These are phyloP conservation scores for Gadus chalcogrammus DNA, from an alignment of 2,113 vertebrate species.

Conservation along the genomic window DNA sequence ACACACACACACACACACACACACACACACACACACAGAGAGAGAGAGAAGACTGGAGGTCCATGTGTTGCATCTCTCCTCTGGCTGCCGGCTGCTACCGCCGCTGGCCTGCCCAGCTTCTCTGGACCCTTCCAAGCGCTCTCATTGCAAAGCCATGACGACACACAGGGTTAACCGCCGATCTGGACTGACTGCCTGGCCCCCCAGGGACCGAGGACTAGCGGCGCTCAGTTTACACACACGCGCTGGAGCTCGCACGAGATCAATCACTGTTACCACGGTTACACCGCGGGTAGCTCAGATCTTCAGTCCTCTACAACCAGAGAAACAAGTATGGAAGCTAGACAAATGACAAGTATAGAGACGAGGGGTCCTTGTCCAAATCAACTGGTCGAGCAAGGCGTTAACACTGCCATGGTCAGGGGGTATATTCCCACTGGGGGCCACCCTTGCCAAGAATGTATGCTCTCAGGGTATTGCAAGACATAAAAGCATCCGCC, in stretches of 20 bases:
- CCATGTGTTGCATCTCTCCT: slow-evolving; percentile 56
- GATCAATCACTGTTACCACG: slow-evolving; percentile 6
- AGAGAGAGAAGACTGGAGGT: slow-evolving; percentile 29
- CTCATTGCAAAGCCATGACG: slow-evolving; percentile 61
- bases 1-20: slow-evolving; percentile 20
- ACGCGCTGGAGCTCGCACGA: slow-evolving; percentile 16
- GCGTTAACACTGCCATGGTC: too few species aligned
- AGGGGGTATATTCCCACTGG: too few species aligned
- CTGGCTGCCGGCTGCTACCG: slow-evolving; percentile 31
- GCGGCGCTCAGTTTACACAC: slow-evolving; percentile 28
- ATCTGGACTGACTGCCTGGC: slow-evolving; percentile 24
- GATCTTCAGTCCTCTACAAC: too few species aligned
- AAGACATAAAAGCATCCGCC: too few species aligned
- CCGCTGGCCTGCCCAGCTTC: slow-evolving; percentile 3
- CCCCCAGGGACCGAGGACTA: slow-evolving; percentile 26
- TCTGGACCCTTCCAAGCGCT: slow-evolving; percentile 43
- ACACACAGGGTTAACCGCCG: slow-evolving; percentile 44
- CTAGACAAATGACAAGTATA: too few species aligned
- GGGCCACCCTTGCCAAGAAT: too few species aligned
- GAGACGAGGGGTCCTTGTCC: too few species aligned
- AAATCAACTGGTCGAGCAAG: too few species aligned
- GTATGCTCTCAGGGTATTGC: too few species aligned
- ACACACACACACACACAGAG: slow-evolving; percentile 5
- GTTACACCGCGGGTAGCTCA: background rate
- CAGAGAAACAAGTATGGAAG: too few species aligned